Evolutionary conservation across 2,113 vertebrate species (phyloP).

Genomic region (Bettongia penicillata): DNA sequence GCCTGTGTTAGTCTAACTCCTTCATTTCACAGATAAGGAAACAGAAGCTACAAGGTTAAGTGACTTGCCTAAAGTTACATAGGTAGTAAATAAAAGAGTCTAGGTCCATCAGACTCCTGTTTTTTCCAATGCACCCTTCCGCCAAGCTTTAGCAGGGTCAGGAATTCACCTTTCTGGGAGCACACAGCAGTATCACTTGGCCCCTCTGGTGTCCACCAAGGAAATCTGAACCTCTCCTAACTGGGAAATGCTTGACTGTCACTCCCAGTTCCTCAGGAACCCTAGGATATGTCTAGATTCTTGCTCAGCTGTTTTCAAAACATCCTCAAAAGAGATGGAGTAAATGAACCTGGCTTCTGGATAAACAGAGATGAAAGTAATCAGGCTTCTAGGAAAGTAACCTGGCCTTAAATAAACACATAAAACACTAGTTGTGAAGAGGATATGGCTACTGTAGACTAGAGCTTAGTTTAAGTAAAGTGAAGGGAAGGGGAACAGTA

Average conservation of each 20-base stretch:
- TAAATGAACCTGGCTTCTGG: neutral
- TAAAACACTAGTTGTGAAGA: neutral
- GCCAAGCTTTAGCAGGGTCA: neutral
- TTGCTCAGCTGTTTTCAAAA: conserved; percentile 56
- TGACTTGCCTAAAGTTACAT: neutral
- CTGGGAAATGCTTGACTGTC: neutral
- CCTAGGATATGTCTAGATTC: neutral
- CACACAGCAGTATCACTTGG: neutral
- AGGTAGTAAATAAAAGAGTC: neutral
- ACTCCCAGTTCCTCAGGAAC: neutral
- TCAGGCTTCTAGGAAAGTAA: neutral
- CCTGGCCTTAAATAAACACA: neutral
- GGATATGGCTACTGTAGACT: neutral
- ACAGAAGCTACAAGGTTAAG: neutral
- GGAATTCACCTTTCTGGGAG: neutral
- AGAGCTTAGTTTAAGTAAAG: neutral
- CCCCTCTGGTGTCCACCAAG: conserved; percentile 3
- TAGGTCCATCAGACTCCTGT: neutral
- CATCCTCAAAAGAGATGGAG: conserved; percentile 16
- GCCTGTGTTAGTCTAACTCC: neutral
- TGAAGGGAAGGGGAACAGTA: neutral
- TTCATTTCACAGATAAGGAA: neutral
- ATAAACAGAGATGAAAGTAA: neutral
- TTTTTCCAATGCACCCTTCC: neutral
- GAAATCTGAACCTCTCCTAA: neutral